Evolutionary conservation across 2,113 vertebrate species (phyloP).

Genomic region (Scomber scombrus): DNA sequence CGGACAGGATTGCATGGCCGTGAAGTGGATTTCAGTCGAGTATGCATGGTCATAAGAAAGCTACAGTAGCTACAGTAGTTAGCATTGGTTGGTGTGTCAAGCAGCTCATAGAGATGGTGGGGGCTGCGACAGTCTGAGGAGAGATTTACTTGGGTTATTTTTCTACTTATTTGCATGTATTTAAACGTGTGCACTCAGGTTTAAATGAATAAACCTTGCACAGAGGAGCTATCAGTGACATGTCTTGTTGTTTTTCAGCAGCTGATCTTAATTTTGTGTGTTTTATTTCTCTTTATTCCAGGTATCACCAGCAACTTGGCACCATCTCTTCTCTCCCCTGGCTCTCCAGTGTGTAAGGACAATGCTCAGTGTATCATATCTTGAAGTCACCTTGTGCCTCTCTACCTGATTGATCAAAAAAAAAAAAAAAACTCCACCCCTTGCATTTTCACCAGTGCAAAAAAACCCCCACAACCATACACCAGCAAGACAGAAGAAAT

Average conservation of each 20-base stretch:
- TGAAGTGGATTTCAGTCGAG: background rate
- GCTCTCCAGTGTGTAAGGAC: conserved; percentile 71
- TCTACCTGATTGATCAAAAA: conserved; percentile 24
- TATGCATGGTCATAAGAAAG: background rate
- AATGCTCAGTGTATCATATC: conserved; percentile 52
- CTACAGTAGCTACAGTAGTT: conserved; percentile 36
- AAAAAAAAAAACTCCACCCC: background rate
- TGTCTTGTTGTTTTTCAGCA: background rate
- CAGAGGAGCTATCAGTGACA: background rate
- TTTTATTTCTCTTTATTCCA: conserved; percentile 28
- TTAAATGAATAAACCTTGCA: no score
- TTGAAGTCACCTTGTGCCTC: conserved; percentile 75
- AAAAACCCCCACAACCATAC: conserved; percentile 35
- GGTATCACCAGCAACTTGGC: conserved; percentile 78
- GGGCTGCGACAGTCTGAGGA: conserved; percentile 32
- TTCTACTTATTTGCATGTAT: background rate
- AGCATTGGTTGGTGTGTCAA: conserved; percentile 48
- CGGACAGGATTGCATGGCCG: conserved; percentile 1
- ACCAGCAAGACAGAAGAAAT: conserved; percentile 64
- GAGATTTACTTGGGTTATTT: background rate
- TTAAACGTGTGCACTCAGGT: background rate
- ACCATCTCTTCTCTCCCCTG: conserved; percentile 82
- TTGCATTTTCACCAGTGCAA: conserved; percentile 50
- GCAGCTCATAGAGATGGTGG: background rate
- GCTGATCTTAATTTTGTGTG: background rate